Evolutionary conservation across 2,888 invertebrate genomes (phyloP).

Genomic region (Lamellibrachia columna): DNA sequence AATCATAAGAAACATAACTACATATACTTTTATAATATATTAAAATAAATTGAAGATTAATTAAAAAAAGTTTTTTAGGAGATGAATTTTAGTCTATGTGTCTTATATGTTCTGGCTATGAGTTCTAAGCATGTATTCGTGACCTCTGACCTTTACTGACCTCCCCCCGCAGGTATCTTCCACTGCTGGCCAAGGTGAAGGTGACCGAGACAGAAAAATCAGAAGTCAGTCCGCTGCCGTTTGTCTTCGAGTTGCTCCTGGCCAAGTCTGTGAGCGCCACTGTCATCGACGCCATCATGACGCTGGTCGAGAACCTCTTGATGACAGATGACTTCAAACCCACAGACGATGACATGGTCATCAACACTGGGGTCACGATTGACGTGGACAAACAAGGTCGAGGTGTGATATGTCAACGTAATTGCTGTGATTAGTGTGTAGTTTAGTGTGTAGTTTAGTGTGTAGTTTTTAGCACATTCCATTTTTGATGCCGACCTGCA

Average conservation of each 20-base stretch:
- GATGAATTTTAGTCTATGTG: too few species aligned
- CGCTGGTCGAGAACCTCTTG: constrained; percentile 61
- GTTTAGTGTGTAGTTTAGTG: neutral
- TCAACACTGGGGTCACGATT: neutral
- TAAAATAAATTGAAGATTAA: too few species aligned
- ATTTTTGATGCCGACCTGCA: neutral
- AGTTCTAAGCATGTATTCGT: neutral
- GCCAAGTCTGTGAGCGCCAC: constrained; percentile 75
- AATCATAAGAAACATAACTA: too few species aligned
- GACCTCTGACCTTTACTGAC: neutral
- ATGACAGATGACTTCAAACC: neutral
- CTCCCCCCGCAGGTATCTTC: constrained; percentile 70
- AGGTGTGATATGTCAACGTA: neutral
- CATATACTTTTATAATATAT: too few species aligned
- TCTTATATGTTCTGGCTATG: too few species aligned
- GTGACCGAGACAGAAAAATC: constrained; percentile 60
- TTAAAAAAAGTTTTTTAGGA: too few species aligned
- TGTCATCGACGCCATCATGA: constrained; percentile 69
- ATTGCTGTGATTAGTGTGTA: neutral
- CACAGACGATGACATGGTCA: neutral
- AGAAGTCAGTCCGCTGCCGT: constrained; percentile 72
- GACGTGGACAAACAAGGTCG: neutral
- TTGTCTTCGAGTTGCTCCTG: constrained; percentile 77
- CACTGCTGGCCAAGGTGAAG: constrained; percentile 74
- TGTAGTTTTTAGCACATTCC: neutral